Evolutionary conservation across 2,888 invertebrate genomes (phyloP), one percentile per base, ranked within the genome.

Genomic region (Drosophila nr. perissopoda): DNA sequence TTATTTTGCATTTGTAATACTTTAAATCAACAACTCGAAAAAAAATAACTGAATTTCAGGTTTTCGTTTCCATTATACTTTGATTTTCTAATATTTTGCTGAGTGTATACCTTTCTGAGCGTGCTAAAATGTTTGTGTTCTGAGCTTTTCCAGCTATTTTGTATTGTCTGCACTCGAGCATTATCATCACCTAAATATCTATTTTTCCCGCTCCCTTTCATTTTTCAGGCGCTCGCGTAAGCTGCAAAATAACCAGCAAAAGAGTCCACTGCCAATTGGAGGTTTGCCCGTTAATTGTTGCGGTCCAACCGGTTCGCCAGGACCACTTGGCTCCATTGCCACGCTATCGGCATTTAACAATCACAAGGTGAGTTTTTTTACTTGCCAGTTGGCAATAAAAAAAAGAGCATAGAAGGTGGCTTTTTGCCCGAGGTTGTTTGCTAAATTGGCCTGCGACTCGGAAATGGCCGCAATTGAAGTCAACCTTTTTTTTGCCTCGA

Each of bases 261-360:
- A 95, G 91, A 94, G 94, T 87, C 95, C 95, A 52, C 93, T 95
- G 78, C 96, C 96, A 60, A 95, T 96, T 78, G 95, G 96, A 75
- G 96, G 97, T 79, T 93, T 97, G 87, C 96, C 97, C 36, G 96
- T 96, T 73, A 96, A 96, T 84, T 97, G 97, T 93, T 97, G 97
- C 93, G 95, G 96, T 66, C 96, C 96, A 77, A 95, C 96, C 38
- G 96, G 96, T 67, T 96, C 96, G 92, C 97, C 97, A 61, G 97
- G 97, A 87, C 97, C 97, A 38, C 94, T 97, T 76, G 96, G 97
- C 62, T 97, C 97, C 42, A 94, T 97, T 92, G 97, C 97, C 62
- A 96, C 97, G 11, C 94, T 97, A 84, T 96, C 96, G 92, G 97
- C 97, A 77, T 97, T 96, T 93, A 97, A 97, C 93, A 95, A 96